Evolutionary conservation across 2,797 vertebrate genomes (phyloP), one percentile per base, ranked within the genome.

Genomic region (Manis crassicaudata): DNA sequence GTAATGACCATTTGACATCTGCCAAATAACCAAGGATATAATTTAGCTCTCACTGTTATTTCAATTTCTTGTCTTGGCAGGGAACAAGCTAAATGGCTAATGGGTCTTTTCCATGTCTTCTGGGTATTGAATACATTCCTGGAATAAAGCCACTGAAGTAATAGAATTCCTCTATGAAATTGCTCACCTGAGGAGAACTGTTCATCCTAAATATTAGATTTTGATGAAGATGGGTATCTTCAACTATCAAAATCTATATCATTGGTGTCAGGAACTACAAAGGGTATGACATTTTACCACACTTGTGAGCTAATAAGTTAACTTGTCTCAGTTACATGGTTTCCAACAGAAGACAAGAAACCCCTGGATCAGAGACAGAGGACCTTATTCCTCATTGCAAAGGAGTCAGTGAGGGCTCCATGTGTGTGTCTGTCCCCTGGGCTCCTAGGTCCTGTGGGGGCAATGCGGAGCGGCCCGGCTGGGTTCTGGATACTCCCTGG

Each of bases 51-150:
- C 21, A 72, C 88, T 7, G 81, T 84, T 84, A 85, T 84, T 95
- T 85, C 95, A 75, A 40, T 96, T 95, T 93, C 63, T 82, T 29
- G 20, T 80, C 89, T 73, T 81, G 93, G 86, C 77, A 80, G 75
- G 95, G 60, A 62, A 43, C 75, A 81, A 70, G 17, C 80, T 87
- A 75, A 94, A 88, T 65, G 88, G 52, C 75, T 86, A 50, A 5
- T 56, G 40, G 79, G 27, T 62, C 56, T 88, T 85, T 88, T 37
- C 60, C 29, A 29, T 14, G 56, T 92, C 79, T 88, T 81, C 56
- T 37, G 35, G n/a, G 76, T 56, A 7, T 52, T 56, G 75, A 79
- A 92, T 50, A 81, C 65, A 62, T 76, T 70, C 60, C 56, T 93
- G 75, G 83, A 93, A 84, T 72, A 81, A 89, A 91, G 80, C 65